A percentile compares a stretch with the other conserved stretches of the same genome.
phyloP scores from a whole-genome alignment of 1,140 invertebrate species.

The Pogonomyrmex barbatus region DNA sequence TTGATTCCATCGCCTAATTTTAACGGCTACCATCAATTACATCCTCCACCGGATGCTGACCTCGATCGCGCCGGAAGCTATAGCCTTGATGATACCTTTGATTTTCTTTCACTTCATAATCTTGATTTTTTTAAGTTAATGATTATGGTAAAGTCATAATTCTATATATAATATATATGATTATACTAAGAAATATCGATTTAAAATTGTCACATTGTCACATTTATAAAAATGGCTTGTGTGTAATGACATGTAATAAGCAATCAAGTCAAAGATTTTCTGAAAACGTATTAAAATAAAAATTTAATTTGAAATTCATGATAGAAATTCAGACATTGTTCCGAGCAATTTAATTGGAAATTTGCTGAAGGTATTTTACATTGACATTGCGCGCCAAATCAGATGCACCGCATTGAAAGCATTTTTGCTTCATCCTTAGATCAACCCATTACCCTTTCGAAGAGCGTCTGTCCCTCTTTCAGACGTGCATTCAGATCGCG shows the following conservation, averaged over 20 bases:
- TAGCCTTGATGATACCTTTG: slow-evolving; percentile 52
- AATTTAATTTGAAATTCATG: neutral
- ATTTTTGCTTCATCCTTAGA: slow-evolving; percentile 52
- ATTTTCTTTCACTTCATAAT: neutral
- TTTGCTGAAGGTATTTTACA: neutral
- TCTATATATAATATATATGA: neutral
- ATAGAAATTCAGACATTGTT: neutral
- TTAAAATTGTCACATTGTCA: neutral
- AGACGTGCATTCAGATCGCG: slow-evolving; percentile 49
- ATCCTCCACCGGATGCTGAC: slow-evolving; percentile 8
- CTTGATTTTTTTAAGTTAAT: neutral
- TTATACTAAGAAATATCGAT: neutral
- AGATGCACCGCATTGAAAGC: slow-evolving; percentile 67
- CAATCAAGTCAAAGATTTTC: neutral
- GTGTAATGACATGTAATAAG: neutral
- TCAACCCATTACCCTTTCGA: slow-evolving; percentile 62
- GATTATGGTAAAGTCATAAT: neutral
- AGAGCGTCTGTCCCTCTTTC: slow-evolving; percentile 45
- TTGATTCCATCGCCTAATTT: slow-evolving; percentile 76
- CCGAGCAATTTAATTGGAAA: neutral
- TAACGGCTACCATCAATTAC: slow-evolving; percentile 73
- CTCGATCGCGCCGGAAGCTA: slow-evolving; percentile 50
- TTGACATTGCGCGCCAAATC: slow-evolving; percentile 62
- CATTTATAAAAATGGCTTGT: neutral
- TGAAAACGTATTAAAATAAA: neutral